Base-by-base conservation (phyloP, 2,888 invertebrate species). In the Diarsia rubi region DNA sequence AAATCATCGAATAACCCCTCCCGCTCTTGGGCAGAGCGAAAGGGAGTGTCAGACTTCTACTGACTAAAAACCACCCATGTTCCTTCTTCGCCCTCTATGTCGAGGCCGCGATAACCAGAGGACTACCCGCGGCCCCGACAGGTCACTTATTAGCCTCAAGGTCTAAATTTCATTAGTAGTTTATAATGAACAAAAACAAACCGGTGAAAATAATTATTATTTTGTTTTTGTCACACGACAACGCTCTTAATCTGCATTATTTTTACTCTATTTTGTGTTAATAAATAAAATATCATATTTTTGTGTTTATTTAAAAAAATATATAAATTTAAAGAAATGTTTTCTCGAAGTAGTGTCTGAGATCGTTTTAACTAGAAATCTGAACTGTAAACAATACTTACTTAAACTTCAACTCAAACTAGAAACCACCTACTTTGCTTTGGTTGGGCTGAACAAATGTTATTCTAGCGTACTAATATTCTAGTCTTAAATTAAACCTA, bases 351-450 rank as follows among this genome's bases (percentile, higher is more conserved):
- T 75, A 44, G 16, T 24, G 21, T 62, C 24, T 37, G 12, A 57
- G 16, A 63, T 9, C 0, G n/a, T 66, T 57, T 45, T n/a, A 19
- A 77, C 52, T 75, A 63, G 24, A 4, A 54, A 14, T 24, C 21
- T 24, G 37, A 45, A 2, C 11, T 71, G 16, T 37, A 9, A 66
- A 24, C n/a, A 47, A 37, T 54, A 63, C 52, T 74, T 66, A 76
- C 31, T 44, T 31, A 57, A 16, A 57, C 16, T 31, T 45, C 19
- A 42, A 54, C 12, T 57, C 27, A 45, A 74, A 54, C 19, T 59
- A 44, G 45, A 31, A 45, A 47, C 21, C 4, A 3, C 14, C 27
- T 62, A 24, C 2, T n/a, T 54, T 47, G 12, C 64, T 45, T 42
- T 42, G 12, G 31, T 37, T 75, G 27, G 27, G 5, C 2, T 44